phyloP scores from a whole-genome alignment of 1,140 invertebrate genomes.

The Pristionchus pacificus region DNA sequence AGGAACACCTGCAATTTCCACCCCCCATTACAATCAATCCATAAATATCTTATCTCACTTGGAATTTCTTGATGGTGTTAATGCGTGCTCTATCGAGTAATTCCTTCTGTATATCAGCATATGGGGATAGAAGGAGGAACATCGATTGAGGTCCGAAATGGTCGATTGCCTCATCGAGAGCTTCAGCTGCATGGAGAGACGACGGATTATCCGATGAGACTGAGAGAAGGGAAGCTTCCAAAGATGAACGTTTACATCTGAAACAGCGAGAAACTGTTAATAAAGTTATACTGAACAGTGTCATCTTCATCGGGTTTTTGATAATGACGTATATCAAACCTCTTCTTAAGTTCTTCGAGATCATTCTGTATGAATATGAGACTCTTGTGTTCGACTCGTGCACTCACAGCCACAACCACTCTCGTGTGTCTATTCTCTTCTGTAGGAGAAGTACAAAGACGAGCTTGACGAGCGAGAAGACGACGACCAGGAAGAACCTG shows the following conservation, averaged over 20 bases:
- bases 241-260: constrained; percentile 44
- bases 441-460: constrained; percentile 20
- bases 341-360: constrained; percentile 47
- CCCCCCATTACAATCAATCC: not conserved
- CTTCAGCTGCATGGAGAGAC: constrained; percentile 41
- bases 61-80: constrained; percentile 55
- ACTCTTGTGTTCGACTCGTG: constrained; percentile 32
- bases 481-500: constrained; percentile 20
- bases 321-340: constrained; percentile 26
- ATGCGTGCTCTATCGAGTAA: constrained; percentile 53
- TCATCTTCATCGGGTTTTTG: constrained; percentile 4
- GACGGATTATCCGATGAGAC: constrained; percentile 25
- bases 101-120: constrained; percentile 55
- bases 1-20: constrained; percentile 46
- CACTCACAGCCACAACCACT: constrained; percentile 30
- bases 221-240: constrained; percentile 40
- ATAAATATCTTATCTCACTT: constrained; percentile 37
- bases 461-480: constrained; percentile 26
- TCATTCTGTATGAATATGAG: constrained; percentile 37
- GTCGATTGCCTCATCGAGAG: constrained; percentile 55
- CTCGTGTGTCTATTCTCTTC: constrained; percentile 27
- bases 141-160: constrained; percentile 52
- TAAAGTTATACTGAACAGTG: constrained; percentile 8
- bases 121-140: constrained; percentile 49
- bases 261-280: constrained; percentile 15